Evolutionary conservation across 37 sponge, comb jelly and placozoan species (phyloP).

Genomic region (Spongilla lacustris): DNA sequence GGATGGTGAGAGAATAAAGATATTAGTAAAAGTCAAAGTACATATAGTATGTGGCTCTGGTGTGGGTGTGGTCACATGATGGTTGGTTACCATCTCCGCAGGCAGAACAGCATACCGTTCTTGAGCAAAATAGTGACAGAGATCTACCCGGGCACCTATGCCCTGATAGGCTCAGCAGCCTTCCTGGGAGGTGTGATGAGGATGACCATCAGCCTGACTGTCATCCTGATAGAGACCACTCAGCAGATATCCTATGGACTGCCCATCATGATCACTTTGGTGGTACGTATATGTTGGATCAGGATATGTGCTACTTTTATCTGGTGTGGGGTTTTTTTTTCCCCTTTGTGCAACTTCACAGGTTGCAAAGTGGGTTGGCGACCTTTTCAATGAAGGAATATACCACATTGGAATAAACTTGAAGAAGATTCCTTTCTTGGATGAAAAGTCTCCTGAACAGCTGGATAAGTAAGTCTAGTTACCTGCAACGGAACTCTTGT

Average conservation of each 20-base stretch:
- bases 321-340: too few relatives aligned
- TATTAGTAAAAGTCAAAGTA: too few relatives aligned
- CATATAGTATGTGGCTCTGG: too few relatives aligned
- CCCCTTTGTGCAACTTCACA: not conserved
- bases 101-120: not conserved
- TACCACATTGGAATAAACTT: conserved; percentile 91
- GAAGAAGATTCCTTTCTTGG: conserved; percentile 84
- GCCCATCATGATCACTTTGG: conserved; percentile 92
- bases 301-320: too few relatives aligned
- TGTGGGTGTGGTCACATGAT: too few relatives aligned
- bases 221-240: conserved; percentile 96
- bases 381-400: conserved; percentile 89
- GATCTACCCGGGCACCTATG: conserved; percentile 88
- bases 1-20: too few relatives aligned
- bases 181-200: conserved; percentile 97
- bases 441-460: conserved; percentile 78
- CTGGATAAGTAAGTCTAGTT: conserved; percentile 57
- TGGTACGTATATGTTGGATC: conserved; percentile 46
- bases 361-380: conserved; percentile 99
- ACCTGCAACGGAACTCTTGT: too few relatives aligned
- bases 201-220: conserved; percentile 98
- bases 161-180: conserved; percentile 96
- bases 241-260: conserved; percentile 93
- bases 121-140: conserved; percentile 4
- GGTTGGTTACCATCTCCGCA: not conserved